A percentile compares a stretch with the other conserved stretches of the same genome.
Evolutionary conservation across 2,113 vertebrate species (phyloP).

Genomic region (Butastur rufipennis): DNA sequence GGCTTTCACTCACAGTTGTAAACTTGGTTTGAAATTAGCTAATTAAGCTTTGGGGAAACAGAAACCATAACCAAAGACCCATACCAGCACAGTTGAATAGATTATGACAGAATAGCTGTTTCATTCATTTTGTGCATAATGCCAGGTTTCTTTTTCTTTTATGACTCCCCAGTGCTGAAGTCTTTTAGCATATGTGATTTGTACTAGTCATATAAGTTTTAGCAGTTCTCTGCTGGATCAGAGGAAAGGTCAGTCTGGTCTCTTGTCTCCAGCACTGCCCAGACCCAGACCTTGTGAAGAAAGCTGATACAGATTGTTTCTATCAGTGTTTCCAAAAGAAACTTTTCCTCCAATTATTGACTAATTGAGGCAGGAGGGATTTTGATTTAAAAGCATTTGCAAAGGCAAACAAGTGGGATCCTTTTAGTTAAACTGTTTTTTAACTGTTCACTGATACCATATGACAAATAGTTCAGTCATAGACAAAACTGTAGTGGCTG

Average conservation of each 20-base stretch:
- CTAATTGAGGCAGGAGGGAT: not conserved
- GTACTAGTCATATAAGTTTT: not conserved
- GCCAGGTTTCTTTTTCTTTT: not conserved
- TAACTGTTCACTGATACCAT: not conserved
- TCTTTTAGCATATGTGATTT: not conserved
- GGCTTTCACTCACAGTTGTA: not conserved
- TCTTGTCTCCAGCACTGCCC: not conserved
- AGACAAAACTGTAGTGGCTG: not conserved
- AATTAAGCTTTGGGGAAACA: not conserved
- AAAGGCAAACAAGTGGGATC: not conserved
- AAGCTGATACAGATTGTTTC: not conserved
- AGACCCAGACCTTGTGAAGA: not conserved
- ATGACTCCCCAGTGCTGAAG: not conserved
- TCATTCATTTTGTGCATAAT: not conserved
- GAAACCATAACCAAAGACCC: not conserved
- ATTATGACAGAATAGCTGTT: not conserved
- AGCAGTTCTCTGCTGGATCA: not conserved
- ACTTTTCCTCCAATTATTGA: not conserved
- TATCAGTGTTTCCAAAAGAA: not conserved
- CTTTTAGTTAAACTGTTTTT: not conserved
- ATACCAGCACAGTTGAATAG: not conserved
- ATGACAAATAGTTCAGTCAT: not conserved
- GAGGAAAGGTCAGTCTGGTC: not conserved
- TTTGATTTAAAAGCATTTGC: not conserved
- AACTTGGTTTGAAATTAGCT: not conserved